Base-by-base conservation (phyloP, 2,797 vertebrate genomes). In the Lateolabrax maculatus region DNA sequence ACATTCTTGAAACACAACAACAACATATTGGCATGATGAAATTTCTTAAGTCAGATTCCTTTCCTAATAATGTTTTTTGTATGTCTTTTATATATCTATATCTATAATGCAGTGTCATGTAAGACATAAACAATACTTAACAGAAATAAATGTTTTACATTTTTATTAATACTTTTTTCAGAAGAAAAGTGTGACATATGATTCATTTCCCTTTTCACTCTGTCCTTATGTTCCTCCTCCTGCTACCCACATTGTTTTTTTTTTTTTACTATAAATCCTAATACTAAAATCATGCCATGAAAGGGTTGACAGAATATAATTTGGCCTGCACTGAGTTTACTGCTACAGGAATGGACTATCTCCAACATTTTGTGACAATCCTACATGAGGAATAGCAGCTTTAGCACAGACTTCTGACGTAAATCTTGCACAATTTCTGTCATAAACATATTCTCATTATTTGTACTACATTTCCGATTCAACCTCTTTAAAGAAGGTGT, bases 181-280 rank as follows among this genome's bases (percentile, higher is more conserved):
- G 34, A 52, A 52, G 23, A 25, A 25, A 60, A 19, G 39, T 27
- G 9, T 36, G 31, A 41, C 43, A 10, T 53, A 52, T 4, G 10
- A 19, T 75, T 87, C 83, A 87, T 65, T 82, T 89, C 88, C 84
- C 13, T 49, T 74, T 87, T 83, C 37, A 11, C 10, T 34, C 8
- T 44, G 13, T 6, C 1, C 8, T 3, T 10, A 1, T 31, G 39
- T 31, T 55, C 19, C 39, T 73, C 23, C 31, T 51, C 19, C 16
- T 65, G 7, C 43, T 19, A 18, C n/a, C n/a, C n/a, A n/a, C n/a
- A n/a, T n/a, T n/a, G n/a, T n/a, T n/a, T n/a, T n/a, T n/a, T n/a
- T n/a, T n/a, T n/a, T n/a, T n/a, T n/a, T n/a, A n/a, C n/a, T n/a
- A n/a, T n/a, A n/a, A n/a, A n/a, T n/a, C 31, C 31, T 34, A 34